These are phyloP conservation scores for Octodon degus DNA, from an alignment of 2,113 vertebrate species.

Conservation along the genomic window DNA sequence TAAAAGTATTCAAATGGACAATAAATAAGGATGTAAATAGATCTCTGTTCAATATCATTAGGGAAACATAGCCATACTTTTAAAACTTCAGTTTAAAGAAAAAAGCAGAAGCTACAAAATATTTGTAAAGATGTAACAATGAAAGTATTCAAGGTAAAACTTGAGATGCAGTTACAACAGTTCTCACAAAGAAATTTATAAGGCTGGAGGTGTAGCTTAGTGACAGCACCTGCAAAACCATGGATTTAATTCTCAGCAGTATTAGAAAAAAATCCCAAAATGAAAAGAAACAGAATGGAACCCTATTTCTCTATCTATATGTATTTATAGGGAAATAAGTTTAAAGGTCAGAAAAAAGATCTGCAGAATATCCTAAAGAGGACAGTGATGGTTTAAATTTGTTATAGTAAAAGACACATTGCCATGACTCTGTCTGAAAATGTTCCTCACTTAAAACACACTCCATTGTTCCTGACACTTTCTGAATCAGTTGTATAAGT, in stretches of 20 bases:
- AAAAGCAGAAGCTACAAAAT: background rate
- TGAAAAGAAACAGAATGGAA: background rate
- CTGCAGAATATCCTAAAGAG: background rate
- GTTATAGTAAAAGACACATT: background rate
- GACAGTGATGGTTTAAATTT: background rate
- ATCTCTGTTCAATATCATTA: background rate
- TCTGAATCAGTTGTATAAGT: background rate
- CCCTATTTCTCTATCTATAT: background rate
- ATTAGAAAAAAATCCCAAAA: background rate
- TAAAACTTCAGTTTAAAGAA: background rate
- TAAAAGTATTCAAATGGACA: background rate
- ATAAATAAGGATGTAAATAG: background rate
- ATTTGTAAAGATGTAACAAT: background rate
- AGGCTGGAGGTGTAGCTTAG: background rate
- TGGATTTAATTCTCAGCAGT: background rate
- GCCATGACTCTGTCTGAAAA: background rate
- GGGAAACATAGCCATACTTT: background rate
- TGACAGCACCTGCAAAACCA: background rate
- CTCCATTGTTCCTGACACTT: background rate
- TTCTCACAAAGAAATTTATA: background rate
- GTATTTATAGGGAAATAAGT: background rate
- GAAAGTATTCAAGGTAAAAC: background rate
- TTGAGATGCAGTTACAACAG: background rate
- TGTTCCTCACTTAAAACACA: background rate
- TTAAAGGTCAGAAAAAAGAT: background rate